These are phyloP conservation scores for Agrilus biguttatus DNA, from an alignment of 2,888 invertebrate species.

Conservation along the genomic window DNA sequence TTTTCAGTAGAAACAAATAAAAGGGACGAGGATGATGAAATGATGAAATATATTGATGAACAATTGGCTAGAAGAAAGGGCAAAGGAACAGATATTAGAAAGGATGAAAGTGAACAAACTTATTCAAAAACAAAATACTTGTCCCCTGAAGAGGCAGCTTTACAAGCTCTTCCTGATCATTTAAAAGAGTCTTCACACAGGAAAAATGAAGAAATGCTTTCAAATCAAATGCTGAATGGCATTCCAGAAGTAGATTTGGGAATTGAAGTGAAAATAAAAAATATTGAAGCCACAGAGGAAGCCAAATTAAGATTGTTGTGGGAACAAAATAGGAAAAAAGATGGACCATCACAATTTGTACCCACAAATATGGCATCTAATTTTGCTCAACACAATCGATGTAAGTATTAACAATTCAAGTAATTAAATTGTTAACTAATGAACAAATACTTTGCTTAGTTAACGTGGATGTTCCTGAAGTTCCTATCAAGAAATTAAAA, in stretches of 20 bases:
- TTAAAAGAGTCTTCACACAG: slow-evolving; percentile 66
- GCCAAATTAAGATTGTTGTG: slow-evolving; percentile 85
- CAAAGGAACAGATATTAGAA: slow-evolving; percentile 24
- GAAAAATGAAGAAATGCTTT: slow-evolving; percentile 95
- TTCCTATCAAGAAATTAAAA: slow-evolving; percentile 43
- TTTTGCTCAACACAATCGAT: slow-evolving; percentile 94
- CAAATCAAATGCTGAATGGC: slow-evolving; percentile 98
- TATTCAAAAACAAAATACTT: slow-evolving; percentile 42
- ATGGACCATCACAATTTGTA: slow-evolving; percentile 88
- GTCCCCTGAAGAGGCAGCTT: slow-evolving; percentile 80
- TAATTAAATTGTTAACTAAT: not conserved
- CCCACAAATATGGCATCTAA: slow-evolving; percentile 98
- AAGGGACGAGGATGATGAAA: slow-evolving; percentile 96
- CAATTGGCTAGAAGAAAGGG: slow-evolving; percentile 79
- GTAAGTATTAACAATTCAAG: slow-evolving; percentile 35
- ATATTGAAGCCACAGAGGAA: slow-evolving; percentile 98
- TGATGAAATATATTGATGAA: slow-evolving; percentile 86
- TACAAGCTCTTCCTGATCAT: slow-evolving; percentile 62
- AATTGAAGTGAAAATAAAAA: slow-evolving; percentile 96
- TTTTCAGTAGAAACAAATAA: slow-evolving; percentile 98
- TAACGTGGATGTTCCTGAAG: slow-evolving; percentile 64
- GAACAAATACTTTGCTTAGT: slow-evolving; percentile 35
- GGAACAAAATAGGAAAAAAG: slow-evolving; percentile 82
- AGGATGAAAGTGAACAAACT: slow-evolving; percentile 6
- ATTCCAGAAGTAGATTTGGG: slow-evolving; percentile 99